phyloP scores from a whole-genome alignment of 1,140 invertebrate species.

The Platorchestia sp. region DNA sequence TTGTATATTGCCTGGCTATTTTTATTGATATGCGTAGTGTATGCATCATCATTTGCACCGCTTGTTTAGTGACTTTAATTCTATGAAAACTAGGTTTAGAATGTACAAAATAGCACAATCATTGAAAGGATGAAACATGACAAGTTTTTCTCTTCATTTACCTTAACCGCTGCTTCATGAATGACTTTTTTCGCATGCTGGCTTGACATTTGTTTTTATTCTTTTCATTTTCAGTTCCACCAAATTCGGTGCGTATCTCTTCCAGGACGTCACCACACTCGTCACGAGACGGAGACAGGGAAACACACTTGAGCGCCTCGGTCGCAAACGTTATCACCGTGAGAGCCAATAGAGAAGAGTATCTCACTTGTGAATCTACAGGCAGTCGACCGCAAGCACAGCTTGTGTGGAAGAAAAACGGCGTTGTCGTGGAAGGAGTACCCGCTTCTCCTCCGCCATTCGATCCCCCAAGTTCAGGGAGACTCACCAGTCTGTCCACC shows the following conservation, averaged over 20 bases:
- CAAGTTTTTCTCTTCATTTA: not conserved
- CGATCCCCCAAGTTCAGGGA: not conserved
- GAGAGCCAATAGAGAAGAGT: slow-evolving; percentile 29
- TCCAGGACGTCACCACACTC: slow-evolving; percentile 43
- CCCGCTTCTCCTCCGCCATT: slow-evolving; percentile 9
- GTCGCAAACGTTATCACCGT: slow-evolving; percentile 27
- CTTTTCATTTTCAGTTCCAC: slow-evolving; percentile 51
- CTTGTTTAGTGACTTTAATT: not conserved
- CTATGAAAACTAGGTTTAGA: not conserved
- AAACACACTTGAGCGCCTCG: not conserved
- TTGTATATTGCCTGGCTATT: slow-evolving; percentile 86
- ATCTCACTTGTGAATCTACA: slow-evolving; percentile 43
- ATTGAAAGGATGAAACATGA: too few species aligned
- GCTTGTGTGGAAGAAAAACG: slow-evolving; percentile 22
- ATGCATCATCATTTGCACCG: not conserved
- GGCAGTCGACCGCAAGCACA: slow-evolving; percentile 33
- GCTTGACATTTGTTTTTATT: slow-evolving; percentile 54
- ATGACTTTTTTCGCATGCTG: slow-evolving; percentile 19
- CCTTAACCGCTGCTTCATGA: slow-evolving; percentile 6
- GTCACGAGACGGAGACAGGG: not conserved
- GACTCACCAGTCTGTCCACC: slow-evolving; percentile 73
- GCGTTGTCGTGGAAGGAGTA: not conserved
- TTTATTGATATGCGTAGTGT: not conserved
- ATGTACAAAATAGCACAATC: not conserved
- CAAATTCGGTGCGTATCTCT: slow-evolving; percentile 50